Conservation (phyloP, 2,888 invertebrate genomes). For the Amphimallon solstitiale region DNA sequence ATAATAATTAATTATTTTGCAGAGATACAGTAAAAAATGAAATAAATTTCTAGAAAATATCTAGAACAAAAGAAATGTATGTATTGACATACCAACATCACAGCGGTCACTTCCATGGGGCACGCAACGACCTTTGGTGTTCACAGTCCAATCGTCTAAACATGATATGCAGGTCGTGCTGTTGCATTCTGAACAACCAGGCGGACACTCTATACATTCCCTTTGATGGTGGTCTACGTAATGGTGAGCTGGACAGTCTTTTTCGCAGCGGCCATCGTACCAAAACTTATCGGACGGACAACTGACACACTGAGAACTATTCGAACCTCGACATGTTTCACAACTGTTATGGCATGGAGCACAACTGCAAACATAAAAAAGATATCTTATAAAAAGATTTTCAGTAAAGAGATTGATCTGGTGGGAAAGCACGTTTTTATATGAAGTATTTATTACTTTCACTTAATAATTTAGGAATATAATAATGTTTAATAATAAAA, state of each 20-base stretch:
- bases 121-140: slow-evolving; percentile 79
- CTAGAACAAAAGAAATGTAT: too few species aligned
- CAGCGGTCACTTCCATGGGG: slow-evolving; percentile 77
- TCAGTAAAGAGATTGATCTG: too few species aligned
- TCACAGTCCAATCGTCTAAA: slow-evolving; percentile 77
- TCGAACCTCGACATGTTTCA: slow-evolving; percentile 82
- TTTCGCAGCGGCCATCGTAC: slow-evolving; percentile 76
- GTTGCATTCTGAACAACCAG: slow-evolving; percentile 81
- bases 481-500: too few species aligned
- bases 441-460: too few species aligned
- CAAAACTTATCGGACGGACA: slow-evolving; percentile 80
- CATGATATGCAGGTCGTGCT: slow-evolving; percentile 79
- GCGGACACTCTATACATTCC: slow-evolving; percentile 82
- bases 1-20: too few species aligned
- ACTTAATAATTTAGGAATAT: too few species aligned
- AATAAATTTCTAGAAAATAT: too few species aligned
- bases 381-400: not conserved
- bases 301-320: slow-evolving; percentile 82
- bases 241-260: slow-evolving; percentile 77
- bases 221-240: slow-evolving; percentile 81
- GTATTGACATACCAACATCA: slow-evolving; percentile 70
- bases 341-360: slow-evolving; percentile 82
- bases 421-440: too few species aligned
- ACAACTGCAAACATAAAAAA: slow-evolving; percentile 67
- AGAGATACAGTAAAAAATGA: too few species aligned